phyloP scores from a whole-genome alignment of 2,888 invertebrate genomes.

The Microctonus brassicae region DNA sequence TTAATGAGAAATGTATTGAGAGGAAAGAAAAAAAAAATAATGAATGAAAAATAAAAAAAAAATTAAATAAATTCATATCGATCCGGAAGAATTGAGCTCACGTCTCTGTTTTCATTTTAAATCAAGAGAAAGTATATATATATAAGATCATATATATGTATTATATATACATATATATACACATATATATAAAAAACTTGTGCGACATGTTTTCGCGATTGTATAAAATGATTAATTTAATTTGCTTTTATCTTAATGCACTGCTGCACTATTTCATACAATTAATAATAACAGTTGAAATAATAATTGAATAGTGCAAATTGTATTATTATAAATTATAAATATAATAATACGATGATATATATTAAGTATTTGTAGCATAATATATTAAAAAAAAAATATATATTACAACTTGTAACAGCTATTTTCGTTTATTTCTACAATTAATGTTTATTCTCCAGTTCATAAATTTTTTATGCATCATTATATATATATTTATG shows the following conservation, averaged over 20 bases:
- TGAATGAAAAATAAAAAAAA: too few relatives aligned
- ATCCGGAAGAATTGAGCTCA: background rate
- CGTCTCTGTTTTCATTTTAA: background rate
- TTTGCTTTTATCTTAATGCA: slow-evolving; percentile 4
- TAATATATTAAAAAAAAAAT: too few relatives aligned
- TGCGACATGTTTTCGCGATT: slow-evolving; percentile 13
- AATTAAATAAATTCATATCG: background rate
- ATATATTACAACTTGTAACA: too few relatives aligned
- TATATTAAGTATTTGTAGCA: background rate
- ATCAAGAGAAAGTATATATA: slow-evolving; percentile 15
- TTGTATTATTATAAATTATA: background rate
- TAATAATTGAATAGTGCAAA: background rate
- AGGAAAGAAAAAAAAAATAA: too few relatives aligned
- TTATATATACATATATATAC: background rate
- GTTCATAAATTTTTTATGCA: too few relatives aligned
- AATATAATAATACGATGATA: background rate
- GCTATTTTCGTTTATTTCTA: background rate
- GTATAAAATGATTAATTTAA: slow-evolving; percentile 3
- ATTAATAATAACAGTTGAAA: background rate
- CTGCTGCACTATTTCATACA: background rate
- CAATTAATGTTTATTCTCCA: background rate
- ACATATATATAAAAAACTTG: slow-evolving; percentile 16
- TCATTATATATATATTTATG: too few relatives aligned
- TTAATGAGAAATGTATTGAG: background rate
- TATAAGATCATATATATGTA: too few relatives aligned